phyloP scores from a whole-genome alignment of 2,113 vertebrate genomes.

The Brachyistius frenatus region DNA sequence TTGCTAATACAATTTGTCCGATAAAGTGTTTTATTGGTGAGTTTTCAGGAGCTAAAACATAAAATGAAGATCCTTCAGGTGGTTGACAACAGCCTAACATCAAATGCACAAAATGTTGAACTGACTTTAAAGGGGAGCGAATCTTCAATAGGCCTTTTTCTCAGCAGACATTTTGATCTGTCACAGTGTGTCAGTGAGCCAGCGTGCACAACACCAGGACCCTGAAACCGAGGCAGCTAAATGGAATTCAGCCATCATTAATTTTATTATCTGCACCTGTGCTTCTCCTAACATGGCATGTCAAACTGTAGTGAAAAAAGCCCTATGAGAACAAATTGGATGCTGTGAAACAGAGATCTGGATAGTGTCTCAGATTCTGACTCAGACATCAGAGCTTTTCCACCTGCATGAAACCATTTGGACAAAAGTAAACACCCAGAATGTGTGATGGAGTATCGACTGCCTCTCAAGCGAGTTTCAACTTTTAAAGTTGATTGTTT shows the following conservation, averaged over 20 bases:
- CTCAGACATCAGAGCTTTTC: constrained; percentile 11
- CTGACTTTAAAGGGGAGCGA: not conserved
- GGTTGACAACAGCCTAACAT: not conserved
- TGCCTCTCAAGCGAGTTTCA: not conserved
- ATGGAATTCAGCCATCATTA: constrained; percentile 18
- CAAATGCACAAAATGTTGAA: not conserved
- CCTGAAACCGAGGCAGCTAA: constrained; percentile 5
- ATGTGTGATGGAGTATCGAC: not conserved
- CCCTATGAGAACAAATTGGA: not conserved
- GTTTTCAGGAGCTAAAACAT: not conserved
- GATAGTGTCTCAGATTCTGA: not conserved
- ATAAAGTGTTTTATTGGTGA: not conserved
- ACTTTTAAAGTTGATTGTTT: not conserved
- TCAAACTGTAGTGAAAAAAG: constrained; percentile 16
- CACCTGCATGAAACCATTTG: not conserved
- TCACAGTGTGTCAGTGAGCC: constrained; percentile 12
- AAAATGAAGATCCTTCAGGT: not conserved
- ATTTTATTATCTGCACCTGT: constrained; percentile 19
- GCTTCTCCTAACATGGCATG: constrained; percentile 7
- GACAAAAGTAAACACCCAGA: not conserved
- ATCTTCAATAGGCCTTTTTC: not conserved
- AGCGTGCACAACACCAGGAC: not conserved
- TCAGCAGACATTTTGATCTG: constrained; percentile 1
- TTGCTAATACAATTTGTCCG: not conserved
- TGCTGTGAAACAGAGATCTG: constrained; percentile 1